phyloP scores from a whole-genome alignment of 2,113 vertebrate genomes.

The Microcebus jonahi region DNA sequence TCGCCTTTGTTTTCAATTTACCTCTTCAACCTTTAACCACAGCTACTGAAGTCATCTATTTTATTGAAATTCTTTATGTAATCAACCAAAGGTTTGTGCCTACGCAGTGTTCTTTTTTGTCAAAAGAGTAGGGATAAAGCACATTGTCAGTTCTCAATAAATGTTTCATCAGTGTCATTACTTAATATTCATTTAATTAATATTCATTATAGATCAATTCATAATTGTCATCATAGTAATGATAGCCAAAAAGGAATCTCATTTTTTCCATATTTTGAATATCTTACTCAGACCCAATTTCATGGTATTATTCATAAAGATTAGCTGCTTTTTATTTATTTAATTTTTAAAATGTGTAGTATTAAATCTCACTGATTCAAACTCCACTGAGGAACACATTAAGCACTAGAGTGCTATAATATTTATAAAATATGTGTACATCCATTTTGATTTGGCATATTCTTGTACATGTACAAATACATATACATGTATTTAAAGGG shows the following conservation, averaged over 20 bases:
- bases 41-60: slow-evolving; percentile 40
- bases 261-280: slow-evolving; percentile 72
- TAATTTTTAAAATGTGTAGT: background rate
- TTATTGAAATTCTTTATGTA: slow-evolving; percentile 44
- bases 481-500: background rate
- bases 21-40: slow-evolving; percentile 39
- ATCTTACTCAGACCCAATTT: slow-evolving; percentile 42
- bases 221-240: slow-evolving; percentile 81
- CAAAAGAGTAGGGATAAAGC: slow-evolving; percentile 61
- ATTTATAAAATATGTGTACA: background rate
- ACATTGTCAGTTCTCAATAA: slow-evolving; percentile 75
- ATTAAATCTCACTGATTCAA: background rate
- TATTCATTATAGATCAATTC: slow-evolving; percentile 82
- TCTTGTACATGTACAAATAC: background rate
- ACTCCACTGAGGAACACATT: background rate
- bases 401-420: background rate
- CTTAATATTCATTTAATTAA: slow-evolving; percentile 83
- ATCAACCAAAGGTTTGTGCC: slow-evolving; percentile 24
- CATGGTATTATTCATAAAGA: slow-evolving; percentile 1
- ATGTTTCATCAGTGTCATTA: slow-evolving; percentile 81
- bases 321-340: slow-evolving; percentile 51
- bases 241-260: slow-evolving; percentile 72
- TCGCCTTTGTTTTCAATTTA: slow-evolving; percentile 48
- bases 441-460: background rate
- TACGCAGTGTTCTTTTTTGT: slow-evolving; percentile 62